These are phyloP conservation scores for Ptychobarbus kaznakovi DNA, from an alignment of 2,797 vertebrate genomes.

Conservation along the genomic window DNA sequence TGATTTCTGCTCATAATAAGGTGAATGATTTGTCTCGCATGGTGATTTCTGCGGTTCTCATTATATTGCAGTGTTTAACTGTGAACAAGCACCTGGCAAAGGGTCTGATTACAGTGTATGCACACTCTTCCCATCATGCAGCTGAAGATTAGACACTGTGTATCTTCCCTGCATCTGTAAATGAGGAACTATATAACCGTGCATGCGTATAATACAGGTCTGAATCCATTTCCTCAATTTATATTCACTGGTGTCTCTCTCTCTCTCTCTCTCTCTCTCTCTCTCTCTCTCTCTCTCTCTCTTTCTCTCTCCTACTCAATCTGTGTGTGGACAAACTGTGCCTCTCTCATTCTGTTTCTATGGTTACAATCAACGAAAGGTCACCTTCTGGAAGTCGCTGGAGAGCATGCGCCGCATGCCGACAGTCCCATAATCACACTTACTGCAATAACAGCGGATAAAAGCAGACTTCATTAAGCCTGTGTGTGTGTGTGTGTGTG, in stretches of 20 bases:
- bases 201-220: neutral
- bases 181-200: neutral
- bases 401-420: conserved; percentile 69
- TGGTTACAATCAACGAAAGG: conserved; percentile 80
- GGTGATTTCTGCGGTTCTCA: neutral
- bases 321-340: conserved; percentile 62
- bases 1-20: neutral
- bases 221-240: conserved; percentile 39
- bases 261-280: conserved; percentile 56
- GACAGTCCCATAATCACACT: conserved; percentile 80
- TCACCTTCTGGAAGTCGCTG: conserved; percentile 85
- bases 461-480: conserved; percentile 76
- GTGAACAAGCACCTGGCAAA: conserved; percentile 5
- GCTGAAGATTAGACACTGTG: neutral
- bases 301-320: conserved; percentile 46
- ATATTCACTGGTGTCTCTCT: conserved; percentile 37
- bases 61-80: neutral
- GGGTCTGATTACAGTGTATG: conserved; percentile 5
- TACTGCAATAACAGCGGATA: conserved; percentile 77
- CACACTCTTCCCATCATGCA: neutral
- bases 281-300: conserved; percentile 46
- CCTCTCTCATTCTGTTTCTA: conserved; percentile 74
- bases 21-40: neutral
- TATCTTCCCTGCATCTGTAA: conserved; percentile 5
- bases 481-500: conserved; percentile 34